Conservation (phyloP, 1,140 invertebrate species). For the Mizuhopecten yessoensis region DNA sequence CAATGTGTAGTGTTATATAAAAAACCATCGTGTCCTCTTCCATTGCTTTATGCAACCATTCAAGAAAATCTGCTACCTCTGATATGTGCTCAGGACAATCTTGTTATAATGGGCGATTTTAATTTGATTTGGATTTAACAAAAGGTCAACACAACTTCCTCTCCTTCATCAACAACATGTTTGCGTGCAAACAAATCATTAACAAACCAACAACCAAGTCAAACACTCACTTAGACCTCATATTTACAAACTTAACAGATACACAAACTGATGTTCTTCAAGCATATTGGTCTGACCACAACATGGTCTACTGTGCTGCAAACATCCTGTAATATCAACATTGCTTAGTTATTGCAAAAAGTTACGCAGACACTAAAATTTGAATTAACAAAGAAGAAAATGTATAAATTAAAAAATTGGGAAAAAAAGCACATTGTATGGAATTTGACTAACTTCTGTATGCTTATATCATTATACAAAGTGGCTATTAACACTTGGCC, state of each 20-base stretch:
- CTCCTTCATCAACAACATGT: slow-evolving; percentile 45
- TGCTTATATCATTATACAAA: too few relatives aligned
- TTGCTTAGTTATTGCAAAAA: too few relatives aligned
- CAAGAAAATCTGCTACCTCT: neutral
- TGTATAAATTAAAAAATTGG: too few relatives aligned
- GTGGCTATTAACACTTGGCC: too few relatives aligned
- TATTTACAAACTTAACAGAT: slow-evolving; percentile 7
- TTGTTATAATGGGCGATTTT: slow-evolving; percentile 51
- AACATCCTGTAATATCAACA: too few relatives aligned
- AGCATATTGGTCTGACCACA: slow-evolving; percentile 49
- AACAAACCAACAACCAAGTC: slow-evolving; percentile 42
- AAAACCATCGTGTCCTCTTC: slow-evolving; percentile 43
- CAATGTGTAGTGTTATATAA: slow-evolving; percentile 46
- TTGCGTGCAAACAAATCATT: slow-evolving; percentile 44
- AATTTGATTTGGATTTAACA: slow-evolving; percentile 53
- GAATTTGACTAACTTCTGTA: too few relatives aligned
- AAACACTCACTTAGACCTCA: slow-evolving; percentile 41
- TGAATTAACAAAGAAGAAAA: too few relatives aligned
- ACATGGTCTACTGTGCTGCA: slow-evolving; percentile 14
- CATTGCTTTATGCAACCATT: neutral
- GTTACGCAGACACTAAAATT: too few relatives aligned
- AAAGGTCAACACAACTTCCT: slow-evolving; percentile 45
- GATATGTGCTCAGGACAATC: neutral
- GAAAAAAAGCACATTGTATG: too few relatives aligned
- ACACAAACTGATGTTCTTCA: neutral